phyloP scores from a whole-genome alignment of 2,797 vertebrate species.

The Platyrinchus mystaceus region DNA sequence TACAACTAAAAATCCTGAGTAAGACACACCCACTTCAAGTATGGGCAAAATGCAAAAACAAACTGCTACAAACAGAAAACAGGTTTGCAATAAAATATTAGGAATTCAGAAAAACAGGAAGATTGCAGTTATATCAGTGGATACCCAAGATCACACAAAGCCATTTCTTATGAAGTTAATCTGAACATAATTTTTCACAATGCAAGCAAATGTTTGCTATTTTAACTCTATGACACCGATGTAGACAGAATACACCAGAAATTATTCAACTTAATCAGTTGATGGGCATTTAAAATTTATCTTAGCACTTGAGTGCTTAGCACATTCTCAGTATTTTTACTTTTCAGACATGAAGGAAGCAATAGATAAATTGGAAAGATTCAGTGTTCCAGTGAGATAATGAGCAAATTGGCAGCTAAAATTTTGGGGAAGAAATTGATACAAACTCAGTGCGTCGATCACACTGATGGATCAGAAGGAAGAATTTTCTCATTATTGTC shows the following conservation, averaged over 20 bases:
- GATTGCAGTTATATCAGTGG: background rate
- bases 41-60: background rate
- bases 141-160: background rate
- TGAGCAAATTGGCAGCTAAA: background rate
- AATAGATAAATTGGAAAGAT: background rate
- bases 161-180: background rate
- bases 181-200: background rate
- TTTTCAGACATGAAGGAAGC: background rate
- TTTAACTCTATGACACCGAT: background rate
- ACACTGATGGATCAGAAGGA: background rate
- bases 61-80: background rate
- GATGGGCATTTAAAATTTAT: background rate
- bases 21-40: background rate
- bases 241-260: background rate
- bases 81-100: background rate
- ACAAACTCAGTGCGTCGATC: background rate
- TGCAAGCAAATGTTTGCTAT: background rate
- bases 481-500: background rate
- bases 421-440: background rate
- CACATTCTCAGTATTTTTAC: background rate
- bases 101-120: background rate
- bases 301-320: background rate
- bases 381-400: background rate
- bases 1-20: background rate
- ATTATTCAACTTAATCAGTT: background rate